Evolutionary conservation across 2,113 vertebrate genomes (phyloP).

Genomic region (Dascyllus trimaculatus): DNA sequence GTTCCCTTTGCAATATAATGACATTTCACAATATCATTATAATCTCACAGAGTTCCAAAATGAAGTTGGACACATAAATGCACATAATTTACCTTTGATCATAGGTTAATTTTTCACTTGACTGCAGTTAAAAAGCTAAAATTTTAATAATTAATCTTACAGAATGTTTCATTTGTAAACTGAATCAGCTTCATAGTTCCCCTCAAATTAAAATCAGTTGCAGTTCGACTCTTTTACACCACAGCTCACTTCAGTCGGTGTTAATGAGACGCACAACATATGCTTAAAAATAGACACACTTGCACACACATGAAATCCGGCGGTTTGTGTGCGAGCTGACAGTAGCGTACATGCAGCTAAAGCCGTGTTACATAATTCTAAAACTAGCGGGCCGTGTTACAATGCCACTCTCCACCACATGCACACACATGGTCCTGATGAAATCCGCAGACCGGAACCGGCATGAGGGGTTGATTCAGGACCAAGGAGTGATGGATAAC

Average conservation of each 20-base stretch:
- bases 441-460: slow-evolving; percentile 40
- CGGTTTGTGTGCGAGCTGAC: slow-evolving; percentile 39
- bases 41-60: neutral
- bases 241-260: slow-evolving; percentile 3
- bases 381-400: slow-evolving; percentile 50
- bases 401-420: slow-evolving; percentile 23
- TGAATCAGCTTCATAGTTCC: slow-evolving; percentile 1
- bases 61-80: neutral
- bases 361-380: slow-evolving; percentile 72
- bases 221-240: slow-evolving; percentile 20
- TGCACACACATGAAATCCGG: slow-evolving; percentile 23
- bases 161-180: neutral
- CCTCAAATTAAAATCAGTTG: slow-evolving; percentile 26
- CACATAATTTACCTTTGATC: neutral
- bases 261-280: slow-evolving; percentile 32
- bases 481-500: slow-evolving; percentile 37
- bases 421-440: slow-evolving; percentile 2
- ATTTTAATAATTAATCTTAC: neutral
- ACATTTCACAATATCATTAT: neutral
- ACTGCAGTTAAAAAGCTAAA: neutral
- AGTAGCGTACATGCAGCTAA: slow-evolving; percentile 57
- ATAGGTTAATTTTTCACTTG: neutral
- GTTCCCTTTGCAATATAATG: neutral
- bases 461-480: slow-evolving; percentile 48
- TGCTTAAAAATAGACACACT: slow-evolving; percentile 27